Evolutionary conservation across 2,888 invertebrate genomes (phyloP), one percentile per base, ranked within the genome.

Genomic region (Agrochola litura): DNA sequence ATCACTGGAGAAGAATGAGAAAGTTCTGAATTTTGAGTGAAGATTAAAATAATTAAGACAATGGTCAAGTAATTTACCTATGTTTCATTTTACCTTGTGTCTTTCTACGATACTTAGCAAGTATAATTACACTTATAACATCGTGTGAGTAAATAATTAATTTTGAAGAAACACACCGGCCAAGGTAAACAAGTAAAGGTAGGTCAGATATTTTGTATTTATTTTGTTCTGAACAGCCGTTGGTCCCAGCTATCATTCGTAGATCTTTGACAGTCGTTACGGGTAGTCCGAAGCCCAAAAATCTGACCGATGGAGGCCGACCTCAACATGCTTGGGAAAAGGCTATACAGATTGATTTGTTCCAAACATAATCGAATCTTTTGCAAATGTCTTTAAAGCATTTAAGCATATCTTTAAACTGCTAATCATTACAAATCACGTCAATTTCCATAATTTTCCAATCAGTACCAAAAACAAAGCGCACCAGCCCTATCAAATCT

Each of bases 401-500:
- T 37, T 67, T 22, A 30, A 56, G 30, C 25, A 49, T 30, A 22
- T 66, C 12, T 22, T 54, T 22, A 22, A 54, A 54, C 30, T 9
- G 9, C 6, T 16, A 37, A 52, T 25, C 25, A 25, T 41, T 25
- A 9, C 0, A 58, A 37, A 49, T 46, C 9, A 2, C 1, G 5
- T 1, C 1, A 52, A 46, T 16, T 25, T 19, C 22, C 16, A 66
- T 3, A 43, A 63, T n/a, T 12, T 60, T 46, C 22, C 9, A 46
- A 19, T 25, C 46, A 9, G 12, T 14, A 30, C 2, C 9, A 70
- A 64, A 72, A 63, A 61, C 41, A 43, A 64, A 25, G 49, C 8
- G 68, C 58, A 81, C 52, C 82, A 84, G 58, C 82, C 81, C 81
- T 86, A 88, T 74, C 10, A 30, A 41, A 66, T 77, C 80, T 84